phyloP scores from a whole-genome alignment of 2,888 invertebrate species.

The Graphium colonna region DNA sequence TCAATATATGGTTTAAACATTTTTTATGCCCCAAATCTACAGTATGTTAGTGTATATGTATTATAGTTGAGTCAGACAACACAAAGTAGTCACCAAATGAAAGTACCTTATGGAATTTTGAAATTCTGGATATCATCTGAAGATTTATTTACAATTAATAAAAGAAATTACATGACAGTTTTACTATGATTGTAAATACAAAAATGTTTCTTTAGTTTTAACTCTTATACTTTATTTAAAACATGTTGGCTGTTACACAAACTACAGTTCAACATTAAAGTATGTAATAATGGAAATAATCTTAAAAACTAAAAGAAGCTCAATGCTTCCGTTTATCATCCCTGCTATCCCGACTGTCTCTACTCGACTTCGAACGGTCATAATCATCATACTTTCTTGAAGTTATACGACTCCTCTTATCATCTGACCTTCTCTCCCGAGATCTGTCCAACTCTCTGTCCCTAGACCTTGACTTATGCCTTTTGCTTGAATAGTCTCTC shows the following conservation, averaged over 20 bases:
- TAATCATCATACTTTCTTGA: conserved; percentile 74
- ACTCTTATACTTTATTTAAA: not conserved
- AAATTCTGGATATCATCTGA: too few species aligned
- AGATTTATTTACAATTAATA: too few species aligned
- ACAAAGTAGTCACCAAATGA: too few species aligned
- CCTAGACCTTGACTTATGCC: conserved; percentile 69
- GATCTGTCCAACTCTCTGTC: conserved; percentile 65
- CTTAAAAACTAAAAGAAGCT: conserved; percentile 15
- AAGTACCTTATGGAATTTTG: too few species aligned
- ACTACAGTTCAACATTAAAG: not conserved
- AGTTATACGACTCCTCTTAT: conserved; percentile 52
- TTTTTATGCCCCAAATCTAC: too few species aligned
- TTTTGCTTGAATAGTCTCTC: conserved; percentile 66
- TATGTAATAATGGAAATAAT: conserved; percentile 13
- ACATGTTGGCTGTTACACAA: not conserved
- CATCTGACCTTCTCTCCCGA: conserved; percentile 62
- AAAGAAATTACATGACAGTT: too few species aligned
- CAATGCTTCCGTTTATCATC: conserved; percentile 69
- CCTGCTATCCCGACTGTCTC: conserved; percentile 46
- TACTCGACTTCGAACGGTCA: conserved; percentile 64
- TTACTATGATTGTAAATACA: too few species aligned
- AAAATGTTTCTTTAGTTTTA: too few species aligned
- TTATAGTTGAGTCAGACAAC: too few species aligned
- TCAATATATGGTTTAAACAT: too few species aligned
- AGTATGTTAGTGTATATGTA: too few species aligned